These are phyloP conservation scores for Ptyas mucosa DNA, from an alignment of 2,113 vertebrate genomes.

Conservation along the genomic window DNA sequence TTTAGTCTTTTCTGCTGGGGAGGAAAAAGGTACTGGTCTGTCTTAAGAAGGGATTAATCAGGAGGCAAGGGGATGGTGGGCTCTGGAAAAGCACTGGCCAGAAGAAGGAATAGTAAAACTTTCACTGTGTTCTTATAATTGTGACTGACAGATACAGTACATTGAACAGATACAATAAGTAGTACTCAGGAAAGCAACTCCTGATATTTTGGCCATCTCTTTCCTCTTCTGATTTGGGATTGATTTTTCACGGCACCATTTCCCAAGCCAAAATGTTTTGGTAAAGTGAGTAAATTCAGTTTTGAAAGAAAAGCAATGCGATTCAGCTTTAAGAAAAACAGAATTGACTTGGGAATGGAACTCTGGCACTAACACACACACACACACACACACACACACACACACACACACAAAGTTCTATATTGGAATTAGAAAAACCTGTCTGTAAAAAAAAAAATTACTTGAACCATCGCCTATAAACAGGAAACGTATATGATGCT, in stretches of 20 bases:
- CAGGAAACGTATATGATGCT: slow-evolving; percentile 60
- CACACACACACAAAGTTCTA: neutral
- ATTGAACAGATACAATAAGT: neutral
- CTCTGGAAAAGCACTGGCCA: neutral
- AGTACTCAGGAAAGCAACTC: neutral
- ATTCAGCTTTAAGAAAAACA: neutral
- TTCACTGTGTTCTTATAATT: neutral
- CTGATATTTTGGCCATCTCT: neutral
- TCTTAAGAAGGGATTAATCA: neutral
- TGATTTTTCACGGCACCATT: slow-evolving; percentile 17
- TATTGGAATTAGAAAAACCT: slow-evolving; percentile 41
- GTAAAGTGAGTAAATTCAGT: slow-evolving; percentile 14
- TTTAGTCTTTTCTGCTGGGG: neutral
- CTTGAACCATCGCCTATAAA: slow-evolving; percentile 41
- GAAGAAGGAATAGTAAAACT: neutral
- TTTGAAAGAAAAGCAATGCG: slow-evolving; percentile 11
- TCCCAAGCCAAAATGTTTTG: slow-evolving; percentile 12
- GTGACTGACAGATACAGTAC: neutral
- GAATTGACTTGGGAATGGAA: neutral
- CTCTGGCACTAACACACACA: neutral
- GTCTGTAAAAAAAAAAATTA: slow-evolving; percentile 48
- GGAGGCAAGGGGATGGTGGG: neutral
- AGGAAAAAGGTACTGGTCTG: neutral
- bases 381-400: neutral
- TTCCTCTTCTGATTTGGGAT: neutral